These are phyloP conservation scores for Chelidonichthys spinosus DNA, from an alignment of 2,797 vertebrate species.

Conservation along the genomic window DNA sequence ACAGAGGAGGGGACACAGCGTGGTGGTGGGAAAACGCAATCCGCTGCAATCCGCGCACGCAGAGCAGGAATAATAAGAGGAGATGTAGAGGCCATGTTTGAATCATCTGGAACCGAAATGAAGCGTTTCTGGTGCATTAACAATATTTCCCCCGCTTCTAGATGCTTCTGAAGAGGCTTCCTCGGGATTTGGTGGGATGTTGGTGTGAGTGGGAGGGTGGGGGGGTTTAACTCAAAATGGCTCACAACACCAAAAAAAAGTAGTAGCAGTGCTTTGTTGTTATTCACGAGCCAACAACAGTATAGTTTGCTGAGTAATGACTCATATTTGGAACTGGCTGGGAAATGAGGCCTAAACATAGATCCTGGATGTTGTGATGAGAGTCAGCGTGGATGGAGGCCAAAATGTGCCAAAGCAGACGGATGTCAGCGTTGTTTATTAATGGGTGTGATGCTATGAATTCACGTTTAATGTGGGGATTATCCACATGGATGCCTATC, in stretches of 20 bases:
- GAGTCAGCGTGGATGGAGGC: conserved; percentile 2
- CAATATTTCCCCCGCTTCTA: conserved; percentile 24
- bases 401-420: conserved; percentile 1
- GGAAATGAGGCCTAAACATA: not conserved
- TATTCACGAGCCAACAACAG: conserved; percentile 8
- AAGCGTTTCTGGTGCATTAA: conserved; percentile 42
- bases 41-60: conserved; percentile 64
- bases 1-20: conserved; percentile 9
- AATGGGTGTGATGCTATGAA: not conserved
- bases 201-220: not conserved
- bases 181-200: not conserved
- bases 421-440: not conserved
- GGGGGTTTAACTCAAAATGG: not conserved
- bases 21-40: conserved; percentile 56
- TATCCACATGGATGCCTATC: not conserved
- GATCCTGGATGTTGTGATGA: conserved; percentile 1
- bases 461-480: not conserved
- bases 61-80: conserved; percentile 19
- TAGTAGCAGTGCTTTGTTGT: conserved; percentile 1
- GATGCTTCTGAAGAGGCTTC: conserved; percentile 28
- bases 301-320: conserved; percentile 51
- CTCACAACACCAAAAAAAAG: conserved; percentile 3
- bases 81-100: conserved; percentile 52
- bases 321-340: conserved; percentile 12
- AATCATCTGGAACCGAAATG: conserved; percentile 15